phyloP scores from a whole-genome alignment of 2,888 invertebrate genomes.

The Hanleya hanleyi region DNA sequence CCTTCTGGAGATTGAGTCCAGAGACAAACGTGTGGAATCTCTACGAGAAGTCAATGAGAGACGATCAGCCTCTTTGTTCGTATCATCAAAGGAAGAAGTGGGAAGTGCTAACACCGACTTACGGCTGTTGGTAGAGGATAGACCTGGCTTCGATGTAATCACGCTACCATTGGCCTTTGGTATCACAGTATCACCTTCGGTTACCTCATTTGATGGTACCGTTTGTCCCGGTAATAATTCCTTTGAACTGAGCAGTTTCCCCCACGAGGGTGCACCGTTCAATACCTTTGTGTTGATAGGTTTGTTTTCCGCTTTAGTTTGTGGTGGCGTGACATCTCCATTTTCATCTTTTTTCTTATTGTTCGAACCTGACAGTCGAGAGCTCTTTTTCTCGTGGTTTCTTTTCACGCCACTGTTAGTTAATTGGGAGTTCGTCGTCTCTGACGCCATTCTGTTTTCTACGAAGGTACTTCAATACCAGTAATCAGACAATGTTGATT shows the following conservation, averaged over 20 bases:
- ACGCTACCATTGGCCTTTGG: neutral
- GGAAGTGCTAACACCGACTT: conserved; percentile 38
- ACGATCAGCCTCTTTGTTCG: conserved; percentile 24
- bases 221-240: neutral
- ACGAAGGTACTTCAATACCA: too few species aligned
- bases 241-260: neutral
- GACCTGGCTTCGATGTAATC: neutral
- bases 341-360: too few species aligned
- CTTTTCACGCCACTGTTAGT: too few species aligned
- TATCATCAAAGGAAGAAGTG: conserved; percentile 1
- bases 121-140: neutral
- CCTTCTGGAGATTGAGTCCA: conserved; percentile 38
- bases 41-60: conserved; percentile 31
- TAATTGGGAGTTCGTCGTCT: too few species aligned
- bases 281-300: too few species aligned
- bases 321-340: too few species aligned
- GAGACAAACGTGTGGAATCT: conserved; percentile 32
- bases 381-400: too few species aligned
- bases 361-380: too few species aligned
- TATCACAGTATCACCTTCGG: neutral
- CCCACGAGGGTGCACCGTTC: too few species aligned
- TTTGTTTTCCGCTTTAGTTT: too few species aligned
- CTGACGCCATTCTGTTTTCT: too few species aligned
- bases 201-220: neutral
- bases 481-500: too few species aligned